Conservation (phyloP, 2,113 vertebrate genomes). For the Sylvietta virens region DNA sequence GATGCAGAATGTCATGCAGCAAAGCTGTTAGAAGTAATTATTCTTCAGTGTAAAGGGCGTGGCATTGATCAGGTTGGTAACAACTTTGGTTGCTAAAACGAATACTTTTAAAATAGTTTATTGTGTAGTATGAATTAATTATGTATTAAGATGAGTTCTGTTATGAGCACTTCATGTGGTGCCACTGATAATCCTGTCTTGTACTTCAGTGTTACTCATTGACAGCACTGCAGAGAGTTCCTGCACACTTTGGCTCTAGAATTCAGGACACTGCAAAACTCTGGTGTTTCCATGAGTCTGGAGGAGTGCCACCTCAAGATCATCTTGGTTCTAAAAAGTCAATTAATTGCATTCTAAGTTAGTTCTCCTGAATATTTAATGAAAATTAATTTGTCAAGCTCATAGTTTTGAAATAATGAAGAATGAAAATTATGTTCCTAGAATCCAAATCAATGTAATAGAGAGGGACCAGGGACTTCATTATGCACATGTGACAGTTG, state of each 20-base stretch:
- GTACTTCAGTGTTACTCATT: neutral
- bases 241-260: neutral
- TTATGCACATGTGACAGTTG: neutral
- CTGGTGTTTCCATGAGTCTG: neutral
- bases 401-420: neutral
- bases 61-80: constrained; percentile 93
- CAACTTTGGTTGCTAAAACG: neutral
- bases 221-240: neutral
- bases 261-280: neutral
- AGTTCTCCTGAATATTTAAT: neutral
- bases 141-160: neutral
- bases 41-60: constrained; percentile 97
- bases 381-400: neutral
- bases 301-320: neutral
- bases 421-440: neutral
- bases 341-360: neutral
- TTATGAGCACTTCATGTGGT: rapidly evolving
- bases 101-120: neutral
- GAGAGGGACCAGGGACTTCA: neutral
- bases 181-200: neutral
- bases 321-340: neutral
- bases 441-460: neutral
- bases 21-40: constrained; percentile 94
- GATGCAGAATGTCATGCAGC: constrained; percentile 97
- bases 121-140: neutral